Conservation (phyloP, 2,797 vertebrate species). For the Sylvia borin region DNA sequence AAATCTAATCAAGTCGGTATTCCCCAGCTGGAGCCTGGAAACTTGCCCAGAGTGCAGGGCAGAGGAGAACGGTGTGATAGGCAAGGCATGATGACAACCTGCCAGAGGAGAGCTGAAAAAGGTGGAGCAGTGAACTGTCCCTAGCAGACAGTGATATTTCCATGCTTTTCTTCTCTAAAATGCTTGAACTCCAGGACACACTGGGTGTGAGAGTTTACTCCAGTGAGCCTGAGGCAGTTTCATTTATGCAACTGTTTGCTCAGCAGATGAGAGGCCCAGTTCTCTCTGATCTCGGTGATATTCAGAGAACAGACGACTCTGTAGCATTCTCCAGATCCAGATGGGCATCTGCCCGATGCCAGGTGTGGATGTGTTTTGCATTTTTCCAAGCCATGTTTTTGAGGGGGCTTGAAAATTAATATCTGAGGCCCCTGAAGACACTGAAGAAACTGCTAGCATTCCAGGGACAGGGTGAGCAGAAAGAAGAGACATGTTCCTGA, state of each 20-base stretch:
- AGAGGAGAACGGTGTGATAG: background rate
- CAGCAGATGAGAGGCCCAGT: conserved; percentile 43
- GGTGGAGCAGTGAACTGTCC: background rate
- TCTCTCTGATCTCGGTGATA: conserved; percentile 1
- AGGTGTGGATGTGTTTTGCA: background rate
- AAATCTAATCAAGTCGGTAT: conserved; percentile 48
- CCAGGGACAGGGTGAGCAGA: background rate
- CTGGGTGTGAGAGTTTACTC: conserved; percentile 37
- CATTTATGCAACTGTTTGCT: conserved; percentile 69
- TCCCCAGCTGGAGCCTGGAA: conserved; percentile 60
- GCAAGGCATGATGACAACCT: background rate
- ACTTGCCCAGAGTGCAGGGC: conserved; percentile 23
- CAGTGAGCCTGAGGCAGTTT: conserved; percentile 5
- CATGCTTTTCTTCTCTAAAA: background rate
- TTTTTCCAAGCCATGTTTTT: background rate
- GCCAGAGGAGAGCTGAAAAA: background rate
- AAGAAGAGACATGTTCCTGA: background rate
- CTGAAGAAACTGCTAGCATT: background rate
- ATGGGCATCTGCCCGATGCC: background rate
- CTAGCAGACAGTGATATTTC: background rate
- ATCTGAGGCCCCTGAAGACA: background rate
- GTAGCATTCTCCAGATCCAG: background rate
- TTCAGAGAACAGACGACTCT: background rate
- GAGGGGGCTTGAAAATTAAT: background rate
- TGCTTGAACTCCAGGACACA: background rate